phyloP scores from a whole-genome alignment of 2,113 vertebrate genomes.

The Penelope pileata region DNA sequence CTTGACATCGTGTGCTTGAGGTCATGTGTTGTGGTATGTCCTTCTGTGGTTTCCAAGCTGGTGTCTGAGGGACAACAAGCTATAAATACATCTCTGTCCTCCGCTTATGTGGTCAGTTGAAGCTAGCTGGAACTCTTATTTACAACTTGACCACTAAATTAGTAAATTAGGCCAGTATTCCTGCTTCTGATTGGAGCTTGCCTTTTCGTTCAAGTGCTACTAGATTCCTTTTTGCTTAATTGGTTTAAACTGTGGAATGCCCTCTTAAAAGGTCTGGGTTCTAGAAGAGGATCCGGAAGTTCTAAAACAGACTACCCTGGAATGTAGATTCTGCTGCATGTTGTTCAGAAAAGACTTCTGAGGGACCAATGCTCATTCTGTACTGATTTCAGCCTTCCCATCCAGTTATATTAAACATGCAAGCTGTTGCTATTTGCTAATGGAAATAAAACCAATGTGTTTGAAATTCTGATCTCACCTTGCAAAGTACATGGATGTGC shows the following conservation, averaged over 20 bases:
- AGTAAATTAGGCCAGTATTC: neutral
- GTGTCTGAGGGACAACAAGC: neutral
- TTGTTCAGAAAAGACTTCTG: neutral
- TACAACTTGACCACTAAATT: neutral
- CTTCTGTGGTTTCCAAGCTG: slow-evolving; percentile 39
- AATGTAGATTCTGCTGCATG: neutral
- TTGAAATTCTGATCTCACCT: neutral
- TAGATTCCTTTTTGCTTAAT: neutral
- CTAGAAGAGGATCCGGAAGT: neutral
- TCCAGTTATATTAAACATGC: neutral
- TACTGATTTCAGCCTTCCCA: neutral
- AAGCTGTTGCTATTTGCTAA: neutral
- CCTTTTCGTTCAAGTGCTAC: neutral
- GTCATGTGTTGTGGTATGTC: neutral
- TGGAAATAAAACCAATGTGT: neutral
- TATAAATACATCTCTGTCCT: slow-evolving; percentile 24
- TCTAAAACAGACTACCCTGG: neutral
- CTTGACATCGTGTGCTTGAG: neutral
- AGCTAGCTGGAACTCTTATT: neutral
- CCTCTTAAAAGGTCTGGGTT: neutral
- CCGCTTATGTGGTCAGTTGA: neutral
- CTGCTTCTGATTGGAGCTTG: neutral
- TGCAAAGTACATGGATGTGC: neutral
- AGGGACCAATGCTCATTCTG: neutral
- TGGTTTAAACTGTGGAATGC: neutral